Conservation (phyloP, 2,797 vertebrate species). For the Crypturellus tataupa region DNA sequence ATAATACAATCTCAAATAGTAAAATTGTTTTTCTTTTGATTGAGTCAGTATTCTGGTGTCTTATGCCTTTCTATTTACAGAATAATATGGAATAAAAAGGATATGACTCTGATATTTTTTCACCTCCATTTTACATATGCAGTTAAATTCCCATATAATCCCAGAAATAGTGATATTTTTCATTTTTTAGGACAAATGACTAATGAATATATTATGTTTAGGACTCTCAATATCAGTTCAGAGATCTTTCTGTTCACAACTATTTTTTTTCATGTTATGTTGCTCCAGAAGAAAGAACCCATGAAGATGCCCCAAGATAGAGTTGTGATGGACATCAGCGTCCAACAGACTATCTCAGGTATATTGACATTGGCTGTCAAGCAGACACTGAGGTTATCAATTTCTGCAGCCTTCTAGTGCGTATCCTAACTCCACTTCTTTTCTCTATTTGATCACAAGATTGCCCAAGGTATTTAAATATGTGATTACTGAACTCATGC, state of each 20-base stretch:
- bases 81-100: background rate
- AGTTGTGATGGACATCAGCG: background rate
- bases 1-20: background rate
- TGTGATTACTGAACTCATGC: background rate
- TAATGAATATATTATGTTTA: background rate
- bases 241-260: background rate
- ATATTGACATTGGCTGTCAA: background rate
- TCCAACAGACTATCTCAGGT: background rate
- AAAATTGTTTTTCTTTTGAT: background rate
- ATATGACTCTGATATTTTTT: background rate
- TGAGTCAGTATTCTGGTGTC: background rate
- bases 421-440: background rate
- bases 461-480: background rate
- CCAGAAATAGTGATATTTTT: background rate
- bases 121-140: background rate
- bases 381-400: background rate
- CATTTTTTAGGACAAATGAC: background rate
- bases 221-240: background rate
- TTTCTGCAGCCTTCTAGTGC: background rate
- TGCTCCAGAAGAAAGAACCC: background rate
- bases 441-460: background rate
- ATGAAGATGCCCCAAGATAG: fast-evolving
- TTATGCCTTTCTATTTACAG: background rate
- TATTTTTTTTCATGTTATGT: fast-evolving
- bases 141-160: background rate